A percentile compares a stretch with the other conserved stretches of the same genome.
phyloP scores from a whole-genome alignment of 2,113 vertebrate species.

The Phaethon lepturus region DNA sequence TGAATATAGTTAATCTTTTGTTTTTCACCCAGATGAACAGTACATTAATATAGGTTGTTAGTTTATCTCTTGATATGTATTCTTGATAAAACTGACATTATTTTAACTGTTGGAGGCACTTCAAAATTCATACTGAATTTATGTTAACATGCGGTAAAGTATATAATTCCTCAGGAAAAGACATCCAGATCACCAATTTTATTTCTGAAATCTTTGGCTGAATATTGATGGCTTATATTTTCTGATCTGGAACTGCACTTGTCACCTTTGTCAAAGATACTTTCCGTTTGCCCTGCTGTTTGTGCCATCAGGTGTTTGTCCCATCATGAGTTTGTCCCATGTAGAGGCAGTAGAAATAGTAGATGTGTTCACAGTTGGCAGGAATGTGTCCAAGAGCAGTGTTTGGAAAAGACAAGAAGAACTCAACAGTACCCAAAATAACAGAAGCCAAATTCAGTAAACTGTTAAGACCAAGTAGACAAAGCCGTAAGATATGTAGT shows the following conservation, averaged over 20 bases:
- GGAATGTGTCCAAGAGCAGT: not conserved
- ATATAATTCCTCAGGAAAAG: not conserved
- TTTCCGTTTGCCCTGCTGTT: not conserved
- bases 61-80: not conserved
- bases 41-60: not conserved
- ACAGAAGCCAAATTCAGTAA: not conserved
- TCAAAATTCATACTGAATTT: not conserved
- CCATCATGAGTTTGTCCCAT: not conserved
- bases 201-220: not conserved
- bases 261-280: not conserved
- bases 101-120: not conserved
- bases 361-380: not conserved
- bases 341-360: not conserved
- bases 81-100: not conserved
- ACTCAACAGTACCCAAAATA: not conserved
- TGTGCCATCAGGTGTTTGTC: not conserved
- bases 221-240: not conserved
- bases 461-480: not conserved
- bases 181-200: not conserved
- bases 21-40: not conserved
- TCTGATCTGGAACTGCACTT: not conserved
- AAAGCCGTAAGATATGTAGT: not conserved
- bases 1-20: not conserved
- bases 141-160: not conserved
- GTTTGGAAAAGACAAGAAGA: not conserved